These are phyloP conservation scores for Pygathrix nemaeus DNA, from an alignment of 2,113 vertebrate genomes.

Conservation along the genomic window DNA sequence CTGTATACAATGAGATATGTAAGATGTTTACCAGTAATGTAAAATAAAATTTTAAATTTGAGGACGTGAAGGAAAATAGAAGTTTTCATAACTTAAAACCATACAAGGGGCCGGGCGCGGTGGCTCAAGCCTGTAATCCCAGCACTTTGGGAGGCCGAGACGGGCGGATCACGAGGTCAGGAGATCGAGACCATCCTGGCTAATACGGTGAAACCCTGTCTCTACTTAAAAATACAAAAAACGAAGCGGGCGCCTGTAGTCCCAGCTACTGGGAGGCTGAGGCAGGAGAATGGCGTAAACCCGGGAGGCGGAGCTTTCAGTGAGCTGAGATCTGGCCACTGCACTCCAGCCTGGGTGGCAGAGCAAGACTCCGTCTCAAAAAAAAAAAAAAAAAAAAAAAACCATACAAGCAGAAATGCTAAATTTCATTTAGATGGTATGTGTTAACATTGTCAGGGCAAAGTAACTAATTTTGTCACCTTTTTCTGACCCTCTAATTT, in stretches of 20 bases:
- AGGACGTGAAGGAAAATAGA: background rate
- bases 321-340: too few relatives aligned
- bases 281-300: too few relatives aligned
- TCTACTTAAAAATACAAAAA: too few relatives aligned
- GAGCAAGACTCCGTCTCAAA: too few relatives aligned
- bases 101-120: background rate
- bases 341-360: too few relatives aligned
- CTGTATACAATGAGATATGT: background rate
- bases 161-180: too few relatives aligned
- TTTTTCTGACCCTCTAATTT: conserved; percentile 48
- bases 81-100: conserved; percentile 42
- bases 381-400: background rate
- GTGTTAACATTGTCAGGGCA: background rate
- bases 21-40: conserved; percentile 18
- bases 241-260: too few relatives aligned
- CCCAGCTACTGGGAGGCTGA: too few relatives aligned
- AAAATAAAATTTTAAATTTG: conserved; percentile 24
- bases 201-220: rapidly evolving
- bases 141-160: too few relatives aligned
- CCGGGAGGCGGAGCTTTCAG: too few relatives aligned
- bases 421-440: conserved; percentile 37
- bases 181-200: too few relatives aligned
- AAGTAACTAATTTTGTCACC: conserved; percentile 9
- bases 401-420: conserved; percentile 20
- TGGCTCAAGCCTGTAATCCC: too few relatives aligned